These are phyloP conservation scores for Bovichtus diacanthus DNA, from an alignment of 2,797 vertebrate genomes.

Conservation along the genomic window DNA sequence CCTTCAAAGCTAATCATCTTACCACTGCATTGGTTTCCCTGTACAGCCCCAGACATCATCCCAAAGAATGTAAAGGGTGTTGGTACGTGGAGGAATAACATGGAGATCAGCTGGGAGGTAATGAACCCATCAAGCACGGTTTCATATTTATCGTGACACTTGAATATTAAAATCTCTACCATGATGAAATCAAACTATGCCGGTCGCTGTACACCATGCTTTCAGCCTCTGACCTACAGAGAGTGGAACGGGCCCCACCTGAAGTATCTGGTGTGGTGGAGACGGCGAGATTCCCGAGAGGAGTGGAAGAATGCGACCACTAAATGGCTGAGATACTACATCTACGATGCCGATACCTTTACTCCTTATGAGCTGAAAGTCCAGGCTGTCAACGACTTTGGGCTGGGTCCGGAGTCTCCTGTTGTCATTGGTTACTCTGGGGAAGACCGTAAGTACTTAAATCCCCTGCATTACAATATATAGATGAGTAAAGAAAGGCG, in stretches of 20 bases:
- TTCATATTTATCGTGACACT: background rate
- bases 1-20: background rate
- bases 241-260: slow-evolving; percentile 95
- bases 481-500: background rate
- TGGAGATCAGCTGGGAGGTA: slow-evolving; percentile 99
- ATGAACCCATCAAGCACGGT: slow-evolving; percentile 27
- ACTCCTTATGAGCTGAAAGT: slow-evolving; percentile 96
- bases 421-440: slow-evolving; percentile 94
- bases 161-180: background rate
- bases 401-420: slow-evolving; percentile 92
- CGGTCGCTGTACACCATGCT: background rate
- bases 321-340: slow-evolving; percentile 88
- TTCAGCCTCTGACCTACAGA: slow-evolving; percentile 86
- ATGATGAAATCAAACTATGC: background rate
- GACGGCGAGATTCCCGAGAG: slow-evolving; percentile 89
- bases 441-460: slow-evolving; percentile 93
- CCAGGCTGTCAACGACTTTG: slow-evolving; percentile 96
- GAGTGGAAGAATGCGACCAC: slow-evolving; percentile 95
- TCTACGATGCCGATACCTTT: slow-evolving; percentile 95
- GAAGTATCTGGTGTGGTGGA: slow-evolving; percentile 95
- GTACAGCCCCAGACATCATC: slow-evolving; percentile 93
- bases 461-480: background rate
- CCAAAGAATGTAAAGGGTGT: slow-evolving; percentile 92
- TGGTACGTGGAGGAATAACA: slow-evolving; percentile 96
- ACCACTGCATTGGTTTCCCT: slow-evolving; percentile 29